A percentile compares a stretch with the other conserved stretches of the same genome.
phyloP scores from a whole-genome alignment of 2,797 vertebrate genomes.

The Zenarchopterus dispar region DNA sequence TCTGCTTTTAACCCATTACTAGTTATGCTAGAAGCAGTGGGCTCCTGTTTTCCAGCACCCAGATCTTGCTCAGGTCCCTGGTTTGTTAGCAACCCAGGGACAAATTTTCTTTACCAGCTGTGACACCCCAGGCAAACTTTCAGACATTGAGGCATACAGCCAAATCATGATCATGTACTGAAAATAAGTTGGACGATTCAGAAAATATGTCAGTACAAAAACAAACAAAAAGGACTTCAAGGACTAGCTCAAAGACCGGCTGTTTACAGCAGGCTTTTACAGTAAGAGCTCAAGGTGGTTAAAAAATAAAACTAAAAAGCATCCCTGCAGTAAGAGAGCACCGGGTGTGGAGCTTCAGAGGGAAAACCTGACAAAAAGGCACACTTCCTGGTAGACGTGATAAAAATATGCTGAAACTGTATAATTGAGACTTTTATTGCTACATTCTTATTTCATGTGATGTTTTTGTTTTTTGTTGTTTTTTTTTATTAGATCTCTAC shows the following conservation, averaged over 20 bases:
- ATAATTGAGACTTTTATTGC: too few species aligned
- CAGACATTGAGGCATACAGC: background rate
- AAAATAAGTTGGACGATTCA: constrained; percentile 3
- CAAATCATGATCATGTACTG: background rate
- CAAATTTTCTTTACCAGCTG: constrained; percentile 9
- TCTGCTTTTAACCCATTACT: too few species aligned
- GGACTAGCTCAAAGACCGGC: constrained; percentile 57
- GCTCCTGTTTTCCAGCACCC: too few species aligned
- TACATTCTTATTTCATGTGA: background rate
- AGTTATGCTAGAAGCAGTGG: too few species aligned
- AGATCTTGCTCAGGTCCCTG: too few species aligned
- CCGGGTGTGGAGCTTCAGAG: constrained; percentile 42
- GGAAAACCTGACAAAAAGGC: constrained; percentile 17
- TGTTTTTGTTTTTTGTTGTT: constrained; percentile 43
- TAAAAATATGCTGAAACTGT: background rate
- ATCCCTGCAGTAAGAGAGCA: constrained; percentile 49
- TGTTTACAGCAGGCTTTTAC: constrained; percentile 37
- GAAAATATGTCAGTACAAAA: background rate
- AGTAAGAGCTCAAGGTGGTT: constrained; percentile 26
- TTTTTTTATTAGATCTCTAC: constrained; percentile 88
- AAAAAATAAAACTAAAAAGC: constrained; percentile 42
- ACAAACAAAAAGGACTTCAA: constrained; percentile 37
- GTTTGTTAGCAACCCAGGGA: too few species aligned
- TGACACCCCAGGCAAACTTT: constrained; percentile 5
- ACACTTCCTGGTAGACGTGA: constrained; percentile 4